Evolutionary conservation across 2,797 vertebrate genomes (phyloP), one percentile per base, ranked within the genome.

Genomic region (Trachurus trachurus): DNA sequence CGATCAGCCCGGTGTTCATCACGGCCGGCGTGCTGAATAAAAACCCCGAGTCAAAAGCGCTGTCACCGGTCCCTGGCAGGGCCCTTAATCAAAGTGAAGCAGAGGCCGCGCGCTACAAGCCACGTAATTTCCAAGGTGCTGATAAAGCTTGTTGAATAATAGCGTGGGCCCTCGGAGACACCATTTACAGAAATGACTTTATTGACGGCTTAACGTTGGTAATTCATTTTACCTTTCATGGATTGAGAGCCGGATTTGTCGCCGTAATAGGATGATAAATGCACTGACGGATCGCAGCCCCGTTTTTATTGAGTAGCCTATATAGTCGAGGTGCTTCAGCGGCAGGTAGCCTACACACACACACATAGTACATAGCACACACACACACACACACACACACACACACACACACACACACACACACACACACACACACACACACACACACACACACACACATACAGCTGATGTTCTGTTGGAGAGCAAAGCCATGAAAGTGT

Each of bases 111-210:
- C 95, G 95, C 87, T 84, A 87, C 90, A 84, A 87, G 90, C 86
- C 94, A 85, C 96, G 95, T 96, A 96, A 97, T 97, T 97, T 98
- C 96, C 96, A 96, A 96, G 96, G 96, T 97, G 97, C 97, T 98
- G 97, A 98, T 98, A 97, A 98, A 97, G 97, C 97, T 94, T 90
- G 96, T 95, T 97, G 97, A 97, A 97, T 97, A 98, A 98, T 97
- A 84, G 96, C 96, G 93, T 92, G 71, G 94, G 94, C 96, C 97
- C 97, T 96, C 95, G 91, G 96, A 97, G 97, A 97, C 97, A 96
- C 97, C 96, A 97, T 97, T 98, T 97, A 96, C 96, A 96, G 96
- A 96, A 98, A 98, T 98, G 97, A 96, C 98, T 98, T 98, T 98
- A 98, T 98, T 98, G 98, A 99, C 98, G 97, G 97, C 96, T 98